Percentiles rank a stretch among this genome's conserved stretches.
These are phyloP conservation scores for Chlamydotis undulata DNA, from an alignment of 2,113 vertebrate genomes.

Conservation along the genomic window DNA sequence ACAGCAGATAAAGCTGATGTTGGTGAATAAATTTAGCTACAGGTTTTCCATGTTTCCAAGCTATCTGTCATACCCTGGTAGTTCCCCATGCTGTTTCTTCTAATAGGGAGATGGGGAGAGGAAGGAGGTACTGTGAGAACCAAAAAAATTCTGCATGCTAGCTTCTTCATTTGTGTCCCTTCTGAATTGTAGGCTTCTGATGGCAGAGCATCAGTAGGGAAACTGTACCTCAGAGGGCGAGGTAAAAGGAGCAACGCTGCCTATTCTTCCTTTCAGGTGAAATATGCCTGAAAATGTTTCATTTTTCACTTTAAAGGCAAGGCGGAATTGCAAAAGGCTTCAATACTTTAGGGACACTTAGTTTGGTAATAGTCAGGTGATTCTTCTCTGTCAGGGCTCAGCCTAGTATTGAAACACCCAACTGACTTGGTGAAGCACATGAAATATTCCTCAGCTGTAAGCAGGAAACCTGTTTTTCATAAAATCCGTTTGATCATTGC, in stretches of 20 bases:
- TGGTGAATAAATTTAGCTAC: not conserved
- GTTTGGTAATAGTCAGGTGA: conserved; percentile 2
- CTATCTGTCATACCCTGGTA: not conserved
- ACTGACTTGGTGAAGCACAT: not conserved
- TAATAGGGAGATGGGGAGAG: not conserved
- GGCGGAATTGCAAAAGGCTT: not conserved
- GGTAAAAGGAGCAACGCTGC: not conserved
- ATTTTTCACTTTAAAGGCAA: conserved; percentile 43
- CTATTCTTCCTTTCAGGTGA: not conserved
- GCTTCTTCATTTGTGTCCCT: not conserved
- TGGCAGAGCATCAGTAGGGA: not conserved
- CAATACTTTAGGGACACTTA: conserved; percentile 20
- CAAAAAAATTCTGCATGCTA: not conserved
- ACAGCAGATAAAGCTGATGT: conserved; percentile 25
- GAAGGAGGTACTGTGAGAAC: not conserved
- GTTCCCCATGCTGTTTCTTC: not conserved
- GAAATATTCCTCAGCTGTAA: not conserved
- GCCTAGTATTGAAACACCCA: not conserved
- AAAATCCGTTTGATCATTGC: not conserved
- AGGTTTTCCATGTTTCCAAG: conserved; percentile 5
- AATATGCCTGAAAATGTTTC: conserved; percentile 16
- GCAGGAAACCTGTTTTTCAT: conserved; percentile 9
- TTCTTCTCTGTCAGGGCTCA: conserved; percentile 34
- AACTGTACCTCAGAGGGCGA: not conserved
- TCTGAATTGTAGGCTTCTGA: not conserved